Conservation (phyloP, 2,797 vertebrate species). For the Pachyuromys duprasi region DNA sequence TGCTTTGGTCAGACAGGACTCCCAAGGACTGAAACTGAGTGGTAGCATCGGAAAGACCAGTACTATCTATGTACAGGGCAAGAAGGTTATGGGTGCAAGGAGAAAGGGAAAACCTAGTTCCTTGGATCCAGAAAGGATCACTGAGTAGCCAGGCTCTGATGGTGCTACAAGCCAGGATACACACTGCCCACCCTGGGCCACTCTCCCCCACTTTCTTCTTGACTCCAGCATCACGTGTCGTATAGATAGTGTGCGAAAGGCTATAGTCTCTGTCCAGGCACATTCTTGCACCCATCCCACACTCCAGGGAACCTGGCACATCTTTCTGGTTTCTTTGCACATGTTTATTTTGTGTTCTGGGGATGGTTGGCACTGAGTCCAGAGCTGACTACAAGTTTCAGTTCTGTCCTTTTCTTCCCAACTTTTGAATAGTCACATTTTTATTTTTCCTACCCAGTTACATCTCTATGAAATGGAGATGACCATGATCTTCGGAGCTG, state of each 20-base stretch:
- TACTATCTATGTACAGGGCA: rapidly evolving
- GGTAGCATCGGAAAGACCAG: rapidly evolving
- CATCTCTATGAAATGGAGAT: rapidly evolving
- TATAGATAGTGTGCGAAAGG: rapidly evolving
- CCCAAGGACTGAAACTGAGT: rapidly evolving
- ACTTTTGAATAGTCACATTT: too few relatives aligned
- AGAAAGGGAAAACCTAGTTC: rapidly evolving
- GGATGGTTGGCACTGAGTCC: rapidly evolving
- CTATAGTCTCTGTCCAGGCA: rapidly evolving
- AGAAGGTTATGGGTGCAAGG: neutral
- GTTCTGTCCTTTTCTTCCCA: rapidly evolving
- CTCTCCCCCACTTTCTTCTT: rapidly evolving
- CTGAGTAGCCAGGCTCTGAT: neutral
- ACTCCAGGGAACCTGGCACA: rapidly evolving
- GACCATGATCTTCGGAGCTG: rapidly evolving
- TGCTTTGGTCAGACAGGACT: too few relatives aligned
- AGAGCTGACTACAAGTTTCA: neutral
- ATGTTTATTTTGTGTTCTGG: rapidly evolving
- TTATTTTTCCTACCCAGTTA: neutral
- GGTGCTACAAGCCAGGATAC: rapidly evolving
- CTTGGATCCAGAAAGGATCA: rapidly evolving
- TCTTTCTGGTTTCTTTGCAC: rapidly evolving
- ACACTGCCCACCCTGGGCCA: neutral
- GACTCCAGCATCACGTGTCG: rapidly evolving
- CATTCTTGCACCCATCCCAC: rapidly evolving